Percentiles rank a stretch among this genome's conserved stretches.
Evolutionary conservation across 2,888 invertebrate genomes (phyloP).

Genomic region (Acanthoscelides obtectus): DNA sequence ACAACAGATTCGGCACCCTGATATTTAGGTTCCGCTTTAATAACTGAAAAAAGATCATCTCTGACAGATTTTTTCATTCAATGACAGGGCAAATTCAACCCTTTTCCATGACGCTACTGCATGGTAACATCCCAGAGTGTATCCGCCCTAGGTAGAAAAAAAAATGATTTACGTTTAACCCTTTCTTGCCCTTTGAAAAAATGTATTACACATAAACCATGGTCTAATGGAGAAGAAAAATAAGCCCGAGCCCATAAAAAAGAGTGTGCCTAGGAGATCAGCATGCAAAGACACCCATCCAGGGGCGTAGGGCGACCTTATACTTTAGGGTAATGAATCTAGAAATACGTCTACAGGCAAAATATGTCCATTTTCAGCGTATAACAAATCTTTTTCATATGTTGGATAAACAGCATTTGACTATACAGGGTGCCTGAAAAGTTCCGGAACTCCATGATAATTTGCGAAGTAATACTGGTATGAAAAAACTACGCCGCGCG

Average conservation of each 20-base stretch:
- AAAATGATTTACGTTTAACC: constrained; percentile 32
- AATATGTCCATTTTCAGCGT: no score
- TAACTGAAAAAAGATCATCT: no score
- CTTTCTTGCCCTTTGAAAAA: constrained; percentile 30
- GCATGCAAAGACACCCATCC: neutral
- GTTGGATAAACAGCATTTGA: no score
- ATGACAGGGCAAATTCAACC: neutral
- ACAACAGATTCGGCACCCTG: no score
- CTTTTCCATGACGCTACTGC: neutral
- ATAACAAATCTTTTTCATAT: no score
- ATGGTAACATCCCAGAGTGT: constrained; percentile 12
- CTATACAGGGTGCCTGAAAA: no score
- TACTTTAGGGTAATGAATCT: no score
- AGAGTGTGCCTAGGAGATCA: neutral
- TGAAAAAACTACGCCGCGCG: no score
- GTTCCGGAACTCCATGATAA: no score
- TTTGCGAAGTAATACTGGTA: no score
- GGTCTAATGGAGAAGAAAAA: constrained; percentile 51
- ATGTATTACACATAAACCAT: constrained; percentile 50
- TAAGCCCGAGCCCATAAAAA: constrained; percentile 27
- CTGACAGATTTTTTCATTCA: constrained; percentile 17
- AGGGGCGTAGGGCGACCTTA: neutral
- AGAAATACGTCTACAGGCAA: no score
- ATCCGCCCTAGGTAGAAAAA: constrained; percentile 28
- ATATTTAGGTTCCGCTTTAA: no score